Percentiles rank a stretch among this genome's conserved stretches.
Conservation (phyloP, 2,113 vertebrate species). For the Meles meles region DNA sequence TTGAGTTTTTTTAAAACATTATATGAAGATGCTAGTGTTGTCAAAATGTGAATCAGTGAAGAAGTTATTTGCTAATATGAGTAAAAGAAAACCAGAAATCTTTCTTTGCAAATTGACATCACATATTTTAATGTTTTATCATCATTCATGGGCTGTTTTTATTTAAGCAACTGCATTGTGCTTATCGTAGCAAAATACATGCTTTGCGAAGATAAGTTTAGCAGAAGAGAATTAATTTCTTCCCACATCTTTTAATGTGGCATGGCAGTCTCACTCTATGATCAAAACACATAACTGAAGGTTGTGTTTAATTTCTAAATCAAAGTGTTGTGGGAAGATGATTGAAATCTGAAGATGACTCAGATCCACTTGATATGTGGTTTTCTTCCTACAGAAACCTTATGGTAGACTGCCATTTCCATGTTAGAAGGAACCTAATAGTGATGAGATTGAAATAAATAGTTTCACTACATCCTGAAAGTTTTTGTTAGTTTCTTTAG, state of each 20-base stretch:
- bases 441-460: slow-evolving; percentile 48
- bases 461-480: slow-evolving; percentile 49
- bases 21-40: neutral
- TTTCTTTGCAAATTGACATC: slow-evolving; percentile 51
- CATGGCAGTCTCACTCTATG: slow-evolving; percentile 69
- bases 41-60: slow-evolving; percentile 9
- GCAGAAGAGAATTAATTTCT: slow-evolving; percentile 76
- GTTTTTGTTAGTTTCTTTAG: slow-evolving; percentile 37
- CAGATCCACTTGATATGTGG: slow-evolving; percentile 73
- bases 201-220: slow-evolving; percentile 75
- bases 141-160: slow-evolving; percentile 53
- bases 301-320: slow-evolving; percentile 82
- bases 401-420: slow-evolving; percentile 55
- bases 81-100: slow-evolving; percentile 46
- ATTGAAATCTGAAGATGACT: slow-evolving; percentile 80
- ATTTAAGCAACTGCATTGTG: slow-evolving; percentile 65
- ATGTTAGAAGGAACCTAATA: slow-evolving; percentile 50
- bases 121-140: neutral
- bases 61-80: slow-evolving; percentile 15
- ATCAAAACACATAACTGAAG: slow-evolving; percentile 81
- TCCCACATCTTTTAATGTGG: slow-evolving; percentile 77
- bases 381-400: slow-evolving; percentile 79
- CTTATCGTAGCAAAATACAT: slow-evolving; percentile 71
- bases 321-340: slow-evolving; percentile 78
- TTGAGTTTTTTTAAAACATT: neutral